Evolutionary conservation across 1,140 invertebrate species (phyloP), one percentile per base, ranked within the genome.

Genomic region (Drosophila subobscura): DNA sequence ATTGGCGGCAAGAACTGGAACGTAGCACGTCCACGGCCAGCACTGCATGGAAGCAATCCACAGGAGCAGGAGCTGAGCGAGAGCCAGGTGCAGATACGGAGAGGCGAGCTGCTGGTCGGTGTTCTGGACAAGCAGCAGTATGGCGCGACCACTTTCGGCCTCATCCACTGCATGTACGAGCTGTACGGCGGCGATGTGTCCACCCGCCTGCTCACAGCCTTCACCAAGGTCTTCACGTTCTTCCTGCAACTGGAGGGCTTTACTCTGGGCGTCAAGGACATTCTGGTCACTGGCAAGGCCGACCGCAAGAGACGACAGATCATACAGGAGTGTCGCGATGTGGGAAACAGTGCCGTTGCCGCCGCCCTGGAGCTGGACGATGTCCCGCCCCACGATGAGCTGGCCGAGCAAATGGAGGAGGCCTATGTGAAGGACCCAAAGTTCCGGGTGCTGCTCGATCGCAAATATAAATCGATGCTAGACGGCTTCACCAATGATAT

Each of bases 81-180:
- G 92, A 96, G 96, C 57, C 95, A 98, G 92, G 97, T 99, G 27
- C 93, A 99, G 10, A 97, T 99, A 72, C 92, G 96, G 51, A 93
- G 96, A 54, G 98, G 98, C 5, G 96, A 99, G 92, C 92, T 99
- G 6, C 88, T 99, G 1, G 95, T 93, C 78, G 99, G 99, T 4
- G 95, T 99, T n/a, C 92, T 99, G 40, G 99, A 99, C 92, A 99
- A 99, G 92, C 96, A 95, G 29, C 98, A 99, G 90, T 98, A 97
- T 92, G 99, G 99, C 16, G 95, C 98, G 0, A 98, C 98, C 1
- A 95, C 96, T 3, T 99, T 96, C 92, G 97, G 98, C 78, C 93
- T 99, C 8, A 94, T 99, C 14, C 98, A 99, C 90, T 96, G 96
- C 72, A 95, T 98, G 91, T 98, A 96, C 92, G 98, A 99, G 93